Evolutionary conservation across 2,888 invertebrate species (phyloP).

Genomic region (Quadriops clusia): DNA sequence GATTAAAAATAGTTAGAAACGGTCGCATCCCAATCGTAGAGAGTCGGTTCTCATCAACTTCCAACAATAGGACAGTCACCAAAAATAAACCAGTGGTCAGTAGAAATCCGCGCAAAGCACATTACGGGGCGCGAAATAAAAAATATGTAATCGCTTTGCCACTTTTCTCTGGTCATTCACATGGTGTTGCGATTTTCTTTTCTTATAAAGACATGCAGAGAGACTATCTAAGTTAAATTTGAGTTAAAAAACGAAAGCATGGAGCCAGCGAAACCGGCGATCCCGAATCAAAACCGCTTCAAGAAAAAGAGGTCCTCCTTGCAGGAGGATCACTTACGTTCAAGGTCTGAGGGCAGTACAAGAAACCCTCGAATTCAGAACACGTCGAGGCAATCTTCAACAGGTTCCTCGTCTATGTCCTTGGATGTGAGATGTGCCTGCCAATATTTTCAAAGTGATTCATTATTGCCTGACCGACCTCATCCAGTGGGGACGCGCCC

Average conservation of each 20-base stretch:
- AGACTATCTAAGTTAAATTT: slow-evolving; percentile 6
- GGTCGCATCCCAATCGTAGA: no score
- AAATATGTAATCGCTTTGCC: slow-evolving; percentile 14
- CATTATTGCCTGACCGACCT: slow-evolving; percentile 66
- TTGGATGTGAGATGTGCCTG: slow-evolving; percentile 77
- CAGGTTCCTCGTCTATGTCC: slow-evolving; percentile 48
- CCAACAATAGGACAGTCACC: slow-evolving; percentile 28
- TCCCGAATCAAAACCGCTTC: slow-evolving; percentile 3
- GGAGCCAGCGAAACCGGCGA: slow-evolving; percentile 11
- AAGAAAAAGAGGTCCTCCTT: slow-evolving; percentile 9
- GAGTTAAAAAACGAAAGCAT: slow-evolving; percentile 5
- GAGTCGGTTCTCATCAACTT: no score
- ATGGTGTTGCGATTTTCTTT: slow-evolving; percentile 8
- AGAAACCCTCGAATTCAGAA: slow-evolving; percentile 46
- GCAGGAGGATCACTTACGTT: slow-evolving; percentile 35
- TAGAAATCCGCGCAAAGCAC: slow-evolving; percentile 23
- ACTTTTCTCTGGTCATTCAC: slow-evolving; percentile 13
- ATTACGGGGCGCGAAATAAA: slow-evolving; percentile 10
- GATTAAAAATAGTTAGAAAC: no score
- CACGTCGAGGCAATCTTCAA: slow-evolving; percentile 60
- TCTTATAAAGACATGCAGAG: slow-evolving; percentile 2
- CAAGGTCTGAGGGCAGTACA: slow-evolving; percentile 56
- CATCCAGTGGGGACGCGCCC: slow-evolving; percentile 43
- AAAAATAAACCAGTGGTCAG: slow-evolving; percentile 32
- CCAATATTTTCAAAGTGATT: slow-evolving; percentile 74